phyloP scores from a whole-genome alignment of 2,113 vertebrate species.

The Dasyprocta punctata region DNA sequence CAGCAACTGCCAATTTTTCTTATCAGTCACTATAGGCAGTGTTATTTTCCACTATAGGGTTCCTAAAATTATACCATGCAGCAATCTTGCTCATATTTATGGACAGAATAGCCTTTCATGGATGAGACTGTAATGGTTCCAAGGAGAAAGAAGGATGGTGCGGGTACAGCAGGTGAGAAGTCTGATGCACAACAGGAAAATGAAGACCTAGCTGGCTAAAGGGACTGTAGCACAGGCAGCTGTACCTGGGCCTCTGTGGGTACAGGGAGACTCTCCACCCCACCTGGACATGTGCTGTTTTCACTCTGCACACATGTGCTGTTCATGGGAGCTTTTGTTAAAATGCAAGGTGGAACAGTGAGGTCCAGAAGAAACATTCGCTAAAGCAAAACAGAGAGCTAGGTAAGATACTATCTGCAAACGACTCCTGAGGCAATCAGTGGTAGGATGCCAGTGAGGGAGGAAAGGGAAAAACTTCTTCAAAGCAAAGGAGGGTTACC shows the following conservation, averaged over 20 bases:
- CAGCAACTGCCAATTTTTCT: background rate
- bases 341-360: background rate
- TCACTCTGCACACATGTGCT: background rate
- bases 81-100: background rate
- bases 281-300: fast-evolving
- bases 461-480: background rate
- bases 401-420: background rate
- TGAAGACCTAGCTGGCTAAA: background rate
- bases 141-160: background rate
- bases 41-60: background rate
- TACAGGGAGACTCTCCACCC: background rate
- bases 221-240: background rate
- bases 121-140: background rate
- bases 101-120: background rate
- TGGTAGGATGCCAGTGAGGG: background rate
- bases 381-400: background rate
- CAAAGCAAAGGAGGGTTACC: slow-evolving; percentile 17
- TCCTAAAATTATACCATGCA: background rate
- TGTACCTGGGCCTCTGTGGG: background rate
- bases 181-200: background rate
- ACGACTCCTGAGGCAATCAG: background rate
- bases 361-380: background rate
- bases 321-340: background rate
- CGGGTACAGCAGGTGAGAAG: background rate
- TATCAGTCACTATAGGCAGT: background rate